phyloP scores from a whole-genome alignment of 2,113 vertebrate genomes.

The Chitala chitala region DNA sequence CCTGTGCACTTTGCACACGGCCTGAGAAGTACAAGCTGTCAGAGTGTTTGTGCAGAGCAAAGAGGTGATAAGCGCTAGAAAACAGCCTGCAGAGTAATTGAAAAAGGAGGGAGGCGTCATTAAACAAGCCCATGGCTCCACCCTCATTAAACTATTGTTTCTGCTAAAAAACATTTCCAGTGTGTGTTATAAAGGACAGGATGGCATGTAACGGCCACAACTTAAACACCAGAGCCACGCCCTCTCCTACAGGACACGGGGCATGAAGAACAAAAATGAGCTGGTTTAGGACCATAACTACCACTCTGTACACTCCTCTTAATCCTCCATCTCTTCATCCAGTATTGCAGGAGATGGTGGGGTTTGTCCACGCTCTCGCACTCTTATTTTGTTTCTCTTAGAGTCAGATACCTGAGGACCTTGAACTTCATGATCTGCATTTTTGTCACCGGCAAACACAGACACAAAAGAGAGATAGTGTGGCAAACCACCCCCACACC shows the following conservation, averaged over 20 bases:
- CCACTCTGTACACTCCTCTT: background rate
- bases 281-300: background rate
- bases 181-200: background rate
- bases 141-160: slow-evolving; percentile 8
- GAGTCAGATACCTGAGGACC: background rate
- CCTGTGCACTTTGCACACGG: background rate
- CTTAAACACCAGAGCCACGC: background rate
- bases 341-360: background rate
- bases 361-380: no score
- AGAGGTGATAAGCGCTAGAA: background rate
- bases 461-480: background rate
- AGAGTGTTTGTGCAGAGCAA: background rate
- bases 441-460: background rate
- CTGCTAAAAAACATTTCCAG: background rate
- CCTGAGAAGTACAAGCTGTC: background rate
- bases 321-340: background rate
- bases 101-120: slow-evolving; percentile 9
- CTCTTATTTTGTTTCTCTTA: no score
- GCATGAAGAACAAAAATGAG: background rate
- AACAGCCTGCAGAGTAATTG: background rate
- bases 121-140: background rate
- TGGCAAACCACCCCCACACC: no score
- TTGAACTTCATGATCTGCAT: background rate
- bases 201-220: no score
- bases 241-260: background rate